phyloP scores from a whole-genome alignment of 1,140 invertebrate species.

The Aphaenogaster floridana region DNA sequence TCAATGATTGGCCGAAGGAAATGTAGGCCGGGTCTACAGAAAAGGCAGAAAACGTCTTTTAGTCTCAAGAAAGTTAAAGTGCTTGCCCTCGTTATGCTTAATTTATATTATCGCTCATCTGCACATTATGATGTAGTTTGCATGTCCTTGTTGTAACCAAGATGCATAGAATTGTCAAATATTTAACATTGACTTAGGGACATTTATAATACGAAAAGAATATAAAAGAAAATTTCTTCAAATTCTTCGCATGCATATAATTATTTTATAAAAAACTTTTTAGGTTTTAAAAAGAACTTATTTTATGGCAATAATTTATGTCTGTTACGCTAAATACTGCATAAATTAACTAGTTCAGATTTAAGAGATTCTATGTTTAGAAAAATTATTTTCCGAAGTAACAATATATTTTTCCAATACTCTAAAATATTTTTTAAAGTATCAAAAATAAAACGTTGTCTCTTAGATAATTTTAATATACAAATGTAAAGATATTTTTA shows the following conservation, averaged over 20 bases:
- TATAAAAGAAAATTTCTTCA: constrained; percentile 17
- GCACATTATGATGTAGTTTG: constrained; percentile 35
- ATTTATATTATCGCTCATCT: constrained; percentile 1
- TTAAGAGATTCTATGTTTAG: background rate
- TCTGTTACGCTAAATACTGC: background rate
- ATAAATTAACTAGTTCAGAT: constrained; percentile 3
- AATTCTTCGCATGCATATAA: background rate
- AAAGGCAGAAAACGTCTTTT: background rate
- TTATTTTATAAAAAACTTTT: background rate
- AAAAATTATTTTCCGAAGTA: background rate
- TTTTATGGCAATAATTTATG: background rate
- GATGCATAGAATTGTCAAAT: background rate
- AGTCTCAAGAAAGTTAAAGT: constrained; percentile 15
- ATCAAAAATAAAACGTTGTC: background rate
- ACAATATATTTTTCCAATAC: background rate
- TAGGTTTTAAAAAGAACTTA: background rate
- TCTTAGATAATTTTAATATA: background rate
- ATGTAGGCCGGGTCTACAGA: constrained; percentile 6
- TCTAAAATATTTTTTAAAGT: background rate
- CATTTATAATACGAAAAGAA: background rate
- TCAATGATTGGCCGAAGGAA: background rate
- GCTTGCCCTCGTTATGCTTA: constrained; percentile 19
- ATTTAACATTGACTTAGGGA: background rate
- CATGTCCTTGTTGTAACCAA: constrained; percentile 1
- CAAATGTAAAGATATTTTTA: background rate